These are phyloP conservation scores for Neosalanx taihuensis DNA, from an alignment of 2,797 vertebrate species.

Conservation along the genomic window DNA sequence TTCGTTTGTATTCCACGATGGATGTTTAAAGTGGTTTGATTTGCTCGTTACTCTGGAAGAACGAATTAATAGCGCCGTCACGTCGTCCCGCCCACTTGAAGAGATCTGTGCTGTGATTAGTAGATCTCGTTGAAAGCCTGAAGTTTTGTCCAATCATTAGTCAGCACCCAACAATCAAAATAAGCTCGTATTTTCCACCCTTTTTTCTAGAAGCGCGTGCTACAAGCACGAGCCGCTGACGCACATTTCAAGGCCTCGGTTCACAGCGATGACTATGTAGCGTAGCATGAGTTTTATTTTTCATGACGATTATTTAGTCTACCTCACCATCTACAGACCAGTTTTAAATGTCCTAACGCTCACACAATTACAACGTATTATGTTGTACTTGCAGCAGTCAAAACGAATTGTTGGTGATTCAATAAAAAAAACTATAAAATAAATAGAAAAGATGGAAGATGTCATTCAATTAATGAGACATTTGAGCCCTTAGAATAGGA, in stretches of 20 bases:
- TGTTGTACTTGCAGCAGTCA: too few species aligned
- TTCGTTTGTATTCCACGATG: slow-evolving; percentile 7
- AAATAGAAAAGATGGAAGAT: too few species aligned
- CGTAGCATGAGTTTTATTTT: too few species aligned
- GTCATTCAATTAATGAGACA: too few species aligned
- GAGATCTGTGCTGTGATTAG: not conserved
- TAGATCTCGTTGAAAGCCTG: not conserved
- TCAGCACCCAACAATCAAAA: not conserved
- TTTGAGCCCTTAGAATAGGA: too few species aligned
- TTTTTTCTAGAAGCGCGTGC: not conserved
- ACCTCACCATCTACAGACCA: too few species aligned
- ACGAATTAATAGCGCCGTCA: not conserved
- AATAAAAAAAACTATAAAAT: too few species aligned
- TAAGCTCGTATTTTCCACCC: not conserved
- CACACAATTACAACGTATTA: too few species aligned
- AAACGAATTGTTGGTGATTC: too few species aligned
- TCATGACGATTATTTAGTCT: too few species aligned
- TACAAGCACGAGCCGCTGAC: not conserved
- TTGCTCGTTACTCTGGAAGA: not conserved
- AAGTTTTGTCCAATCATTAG: not conserved
- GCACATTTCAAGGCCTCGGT: not conserved
- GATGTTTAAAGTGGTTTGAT: not conserved
- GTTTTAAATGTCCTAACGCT: too few species aligned
- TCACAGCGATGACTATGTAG: too few species aligned
- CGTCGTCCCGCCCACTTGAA: slow-evolving; percentile 7